Evolutionary conservation across 2,888 invertebrate genomes (phyloP).

Genomic region (Clusia tigrina): DNA sequence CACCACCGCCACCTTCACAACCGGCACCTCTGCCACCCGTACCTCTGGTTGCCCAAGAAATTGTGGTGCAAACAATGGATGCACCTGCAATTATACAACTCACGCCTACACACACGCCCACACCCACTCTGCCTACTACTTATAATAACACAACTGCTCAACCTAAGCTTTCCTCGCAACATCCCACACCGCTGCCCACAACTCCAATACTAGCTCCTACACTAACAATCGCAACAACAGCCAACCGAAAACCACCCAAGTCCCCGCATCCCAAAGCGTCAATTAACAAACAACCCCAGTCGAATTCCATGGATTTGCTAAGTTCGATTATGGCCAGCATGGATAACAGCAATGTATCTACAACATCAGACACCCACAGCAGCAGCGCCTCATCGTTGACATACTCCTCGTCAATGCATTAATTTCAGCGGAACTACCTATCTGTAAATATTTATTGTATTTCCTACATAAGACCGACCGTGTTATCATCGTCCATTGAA

Average conservation of each 20-base stretch:
- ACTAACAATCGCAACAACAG: neutral
- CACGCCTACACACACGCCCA: conserved; percentile 42
- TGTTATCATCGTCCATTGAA: too few relatives aligned
- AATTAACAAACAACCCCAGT: neutral
- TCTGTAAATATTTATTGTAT: too few relatives aligned
- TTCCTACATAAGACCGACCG: too few relatives aligned
- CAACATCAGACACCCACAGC: conserved; percentile 38
- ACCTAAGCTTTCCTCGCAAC: too few relatives aligned
- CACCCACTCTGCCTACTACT: conserved; percentile 18
- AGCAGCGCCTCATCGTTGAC: conserved; percentile 33
- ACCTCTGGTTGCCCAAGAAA: conserved; percentile 32
- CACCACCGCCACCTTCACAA: conserved; percentile 39
- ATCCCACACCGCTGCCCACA: too few relatives aligned
- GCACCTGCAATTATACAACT: conserved; percentile 35
- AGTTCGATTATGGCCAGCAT: conserved; percentile 65
- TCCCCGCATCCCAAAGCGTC: conserved; percentile 1
- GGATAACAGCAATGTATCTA: conserved; percentile 53
- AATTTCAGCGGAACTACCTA: neutral
- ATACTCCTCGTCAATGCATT: conserved; percentile 16
- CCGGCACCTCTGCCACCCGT: conserved; percentile 39
- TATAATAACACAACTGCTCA: conserved; percentile 26
- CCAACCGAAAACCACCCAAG: conserved; percentile 5
- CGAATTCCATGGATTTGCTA: conserved; percentile 56
- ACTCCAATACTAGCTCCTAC: too few relatives aligned
- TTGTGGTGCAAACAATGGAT: conserved; percentile 39